A percentile compares a stretch with the other conserved stretches of the same genome.
Conservation (phyloP, 1,140 invertebrate genomes). For the Asobara japonica region DNA sequence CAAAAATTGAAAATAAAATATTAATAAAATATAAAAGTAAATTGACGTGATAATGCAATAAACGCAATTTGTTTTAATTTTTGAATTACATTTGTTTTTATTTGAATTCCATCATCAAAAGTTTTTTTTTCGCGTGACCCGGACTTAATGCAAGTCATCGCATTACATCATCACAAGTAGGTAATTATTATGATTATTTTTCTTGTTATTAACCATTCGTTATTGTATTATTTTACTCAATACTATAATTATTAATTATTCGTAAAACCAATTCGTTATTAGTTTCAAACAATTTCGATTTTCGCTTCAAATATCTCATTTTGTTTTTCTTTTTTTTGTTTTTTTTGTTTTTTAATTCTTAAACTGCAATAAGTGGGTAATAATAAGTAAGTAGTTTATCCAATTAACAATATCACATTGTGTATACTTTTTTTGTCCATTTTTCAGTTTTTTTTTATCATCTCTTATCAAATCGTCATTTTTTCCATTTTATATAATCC, state of each 20-base stretch:
- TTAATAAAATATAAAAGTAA: conserved; percentile 48
- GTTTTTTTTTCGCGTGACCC: conserved; percentile 65
- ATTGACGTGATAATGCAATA: conserved; percentile 53
- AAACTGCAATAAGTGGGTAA: conserved; percentile 38
- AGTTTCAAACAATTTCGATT: conserved; percentile 49
- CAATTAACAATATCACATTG: conserved; percentile 62
- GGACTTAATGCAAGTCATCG: conserved; percentile 64
- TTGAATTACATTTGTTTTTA: conserved; percentile 67
- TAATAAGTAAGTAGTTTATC: conserved; percentile 49
- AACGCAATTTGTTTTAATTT: conserved; percentile 62
- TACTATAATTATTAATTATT: conserved; percentile 56
- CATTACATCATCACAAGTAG: conserved; percentile 65
- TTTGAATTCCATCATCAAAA: conserved; percentile 67
- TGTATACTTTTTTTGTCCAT: conserved; percentile 54
- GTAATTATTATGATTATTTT: conserved; percentile 43
- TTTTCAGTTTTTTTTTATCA: conserved; percentile 46
- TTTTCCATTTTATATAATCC: conserved; percentile 33
- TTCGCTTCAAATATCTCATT: conserved; percentile 43
- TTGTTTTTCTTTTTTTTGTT: conserved; percentile 26
- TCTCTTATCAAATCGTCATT: conserved; percentile 37
- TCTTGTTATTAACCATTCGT: conserved; percentile 57
- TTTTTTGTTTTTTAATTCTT: conserved; percentile 40
- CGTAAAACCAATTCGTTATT: conserved; percentile 55
- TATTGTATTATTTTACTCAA: conserved; percentile 53
- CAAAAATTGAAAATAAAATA: conserved; percentile 32